Base-by-base conservation (phyloP, 1,140 invertebrate genomes). In the Drosophila rufa region DNA sequence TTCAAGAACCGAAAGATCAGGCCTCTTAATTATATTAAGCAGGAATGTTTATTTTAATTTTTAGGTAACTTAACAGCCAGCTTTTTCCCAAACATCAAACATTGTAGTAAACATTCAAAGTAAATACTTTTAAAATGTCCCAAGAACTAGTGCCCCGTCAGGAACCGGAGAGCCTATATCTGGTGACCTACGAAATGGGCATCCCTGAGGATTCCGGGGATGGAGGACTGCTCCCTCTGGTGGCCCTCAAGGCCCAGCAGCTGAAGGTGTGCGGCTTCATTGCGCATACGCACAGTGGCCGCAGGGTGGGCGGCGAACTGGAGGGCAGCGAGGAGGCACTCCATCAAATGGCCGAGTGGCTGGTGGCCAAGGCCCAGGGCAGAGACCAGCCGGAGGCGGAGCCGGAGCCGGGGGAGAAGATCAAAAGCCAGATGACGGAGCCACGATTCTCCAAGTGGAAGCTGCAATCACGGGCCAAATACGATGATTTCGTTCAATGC, bases 401-500 rank as follows among this genome's bases (percentile, higher is more conserved):
- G 19, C 9, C 17, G 1, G 22, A 17, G 19, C 14, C 27, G 7
- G 33, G 14, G 30, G 40, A 30, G 42, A 60, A 60, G 45, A 33
- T 45, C 38, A 73, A 17, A 27, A 53, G 48, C 25, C 22, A 62
- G 64, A 66, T 70, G 48, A 43, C 33, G 14, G 19, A 58, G 62
- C 65, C 65, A 43, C 48, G 59, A 12, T 79, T 79, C 40, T 59
- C 46, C 6, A 36, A 58, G 1, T 73, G 68, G 46, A 73, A 66
- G 53, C 43, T 70, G 27, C 66, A 73, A 17, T 25, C 59, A 51
- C 53, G 58, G 65, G 38, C 71, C 36, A 82, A 79, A 56, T 87
- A 77, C 53, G 53, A 60, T 45, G 73, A 79, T 51, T 84, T 84
- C 69, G 84, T 89, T 25, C 89, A 61, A 45, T 87, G 84, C 42